Conservation (phyloP, 2,113 vertebrate species). For the Mola mola region DNA sequence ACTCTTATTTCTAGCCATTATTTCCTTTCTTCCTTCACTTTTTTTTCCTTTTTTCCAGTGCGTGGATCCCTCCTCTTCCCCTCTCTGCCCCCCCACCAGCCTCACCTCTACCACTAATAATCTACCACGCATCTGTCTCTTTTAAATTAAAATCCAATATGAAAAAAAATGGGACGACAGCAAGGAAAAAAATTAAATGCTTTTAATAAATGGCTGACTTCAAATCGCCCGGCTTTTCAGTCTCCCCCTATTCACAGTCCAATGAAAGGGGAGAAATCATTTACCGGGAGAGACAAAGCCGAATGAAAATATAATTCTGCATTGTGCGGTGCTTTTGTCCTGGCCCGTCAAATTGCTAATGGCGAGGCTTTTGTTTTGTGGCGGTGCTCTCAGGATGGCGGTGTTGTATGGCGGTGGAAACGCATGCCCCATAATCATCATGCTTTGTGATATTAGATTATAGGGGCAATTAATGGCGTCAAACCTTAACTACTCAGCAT, state of each 20-base stretch:
- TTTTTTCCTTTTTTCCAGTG: slow-evolving; percentile 22
- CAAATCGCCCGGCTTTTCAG: slow-evolving; percentile 83
- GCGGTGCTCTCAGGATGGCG: slow-evolving; percentile 75
- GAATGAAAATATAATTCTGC: slow-evolving; percentile 88
- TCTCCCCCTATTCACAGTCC: slow-evolving; percentile 83
- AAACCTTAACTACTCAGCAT: slow-evolving; percentile 85
- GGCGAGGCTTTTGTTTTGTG: slow-evolving; percentile 85
- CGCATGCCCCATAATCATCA: slow-evolving; percentile 83
- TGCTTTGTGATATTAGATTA: slow-evolving; percentile 89
- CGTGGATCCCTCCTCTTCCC: slow-evolving; percentile 32
- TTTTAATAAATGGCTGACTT: slow-evolving; percentile 84
- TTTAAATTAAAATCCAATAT: slow-evolving; percentile 82
- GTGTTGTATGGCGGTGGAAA: slow-evolving; percentile 83
- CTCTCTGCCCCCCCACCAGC: slow-evolving; percentile 27
- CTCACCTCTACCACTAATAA: slow-evolving; percentile 65
- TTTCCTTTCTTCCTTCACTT: slow-evolving; percentile 8
- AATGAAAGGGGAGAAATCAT: slow-evolving; percentile 85
- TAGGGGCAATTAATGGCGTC: slow-evolving; percentile 89
- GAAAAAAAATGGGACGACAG: slow-evolving; percentile 61
- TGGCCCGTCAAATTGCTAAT: slow-evolving; percentile 86
- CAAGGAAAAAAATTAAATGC: slow-evolving; percentile 79
- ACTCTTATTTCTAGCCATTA: slow-evolving; percentile 23
- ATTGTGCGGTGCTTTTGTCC: slow-evolving; percentile 85
- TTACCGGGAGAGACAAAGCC: slow-evolving; percentile 84
- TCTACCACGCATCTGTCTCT: slow-evolving; percentile 75